phyloP scores from a whole-genome alignment of 2,113 vertebrate genomes.

The Chionomys nivalis region DNA sequence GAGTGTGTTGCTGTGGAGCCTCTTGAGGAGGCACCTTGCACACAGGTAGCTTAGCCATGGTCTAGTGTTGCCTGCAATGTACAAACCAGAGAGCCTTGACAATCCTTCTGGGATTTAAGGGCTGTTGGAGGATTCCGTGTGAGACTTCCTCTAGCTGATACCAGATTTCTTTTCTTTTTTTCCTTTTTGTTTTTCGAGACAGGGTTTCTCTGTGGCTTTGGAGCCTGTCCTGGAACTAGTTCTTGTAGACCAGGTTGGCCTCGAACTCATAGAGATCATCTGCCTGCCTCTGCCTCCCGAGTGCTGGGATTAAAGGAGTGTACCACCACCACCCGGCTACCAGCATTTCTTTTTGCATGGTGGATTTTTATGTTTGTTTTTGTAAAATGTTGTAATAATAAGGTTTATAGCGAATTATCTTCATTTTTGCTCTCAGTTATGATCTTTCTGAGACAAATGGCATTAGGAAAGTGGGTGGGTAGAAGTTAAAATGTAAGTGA shows the following conservation, averaged over 20 bases:
- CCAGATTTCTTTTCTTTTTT: too few relatives aligned
- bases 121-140: neutral
- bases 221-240: too few relatives aligned
- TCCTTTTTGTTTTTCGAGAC: too few relatives aligned
- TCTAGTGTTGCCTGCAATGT: neutral
- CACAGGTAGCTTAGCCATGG: neutral
- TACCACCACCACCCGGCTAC: too few relatives aligned
- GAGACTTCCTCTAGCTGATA: neutral
- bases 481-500: neutral
- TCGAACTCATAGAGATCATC: too few relatives aligned
- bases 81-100: neutral
- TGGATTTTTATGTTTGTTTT: neutral
- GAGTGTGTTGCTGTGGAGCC: neutral
- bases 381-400: neutral
- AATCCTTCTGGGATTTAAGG: neutral
- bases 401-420: neutral
- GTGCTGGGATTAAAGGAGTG: too few relatives aligned
- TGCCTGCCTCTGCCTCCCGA: too few relatives aligned
- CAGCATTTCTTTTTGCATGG: neutral
- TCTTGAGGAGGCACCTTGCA: neutral
- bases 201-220: too few relatives aligned
- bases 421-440: neutral
- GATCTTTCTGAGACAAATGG: constrained; percentile 28
- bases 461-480: constrained; percentile 4
- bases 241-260: too few relatives aligned